Evolutionary conservation across 1,140 invertebrate species (phyloP).

Genomic region (Proctacanthus coquilletti): DNA sequence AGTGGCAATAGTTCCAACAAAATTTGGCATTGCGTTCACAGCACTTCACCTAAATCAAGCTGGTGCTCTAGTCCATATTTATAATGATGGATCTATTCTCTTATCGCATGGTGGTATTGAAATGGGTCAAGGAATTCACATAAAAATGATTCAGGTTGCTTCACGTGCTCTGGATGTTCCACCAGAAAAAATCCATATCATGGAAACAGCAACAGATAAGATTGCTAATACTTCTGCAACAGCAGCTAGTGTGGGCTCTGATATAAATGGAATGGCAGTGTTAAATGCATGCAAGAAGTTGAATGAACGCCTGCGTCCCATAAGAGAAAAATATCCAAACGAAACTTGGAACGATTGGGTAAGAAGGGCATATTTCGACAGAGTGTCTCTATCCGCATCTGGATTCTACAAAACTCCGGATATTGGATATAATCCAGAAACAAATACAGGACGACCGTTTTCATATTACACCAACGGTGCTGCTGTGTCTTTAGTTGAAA

Average conservation of each 20-base stretch:
- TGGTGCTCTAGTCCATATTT: slow-evolving; percentile 78
- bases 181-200: slow-evolving; percentile 64
- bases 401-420: slow-evolving; percentile 76
- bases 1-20: slow-evolving; percentile 71
- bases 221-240: slow-evolving; percentile 89
- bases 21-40: slow-evolving; percentile 80
- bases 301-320: slow-evolving; percentile 57
- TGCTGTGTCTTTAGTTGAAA: slow-evolving; percentile 67
- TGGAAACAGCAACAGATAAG: slow-evolving; percentile 82
- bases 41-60: slow-evolving; percentile 70
- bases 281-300: slow-evolving; percentile 70
- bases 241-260: slow-evolving; percentile 79
- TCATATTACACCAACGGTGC: slow-evolving; percentile 72
- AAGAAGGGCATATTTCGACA: slow-evolving; percentile 57
- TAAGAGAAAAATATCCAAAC: slow-evolving; percentile 58
- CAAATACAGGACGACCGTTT: slow-evolving; percentile 51
- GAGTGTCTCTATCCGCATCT: slow-evolving; percentile 68
- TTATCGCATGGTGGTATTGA: slow-evolving; percentile 85
- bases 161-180: slow-evolving; percentile 58
- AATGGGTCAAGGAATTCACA: slow-evolving; percentile 93
- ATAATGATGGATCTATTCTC: slow-evolving; percentile 82
- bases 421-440: slow-evolving; percentile 59
- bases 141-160: slow-evolving; percentile 86
- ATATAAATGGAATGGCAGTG: slow-evolving; percentile 91
- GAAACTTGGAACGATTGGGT: slow-evolving; percentile 82